Evolutionary conservation across 2,888 invertebrate genomes (phyloP).

Genomic region (Meandrusa payeni): DNA sequence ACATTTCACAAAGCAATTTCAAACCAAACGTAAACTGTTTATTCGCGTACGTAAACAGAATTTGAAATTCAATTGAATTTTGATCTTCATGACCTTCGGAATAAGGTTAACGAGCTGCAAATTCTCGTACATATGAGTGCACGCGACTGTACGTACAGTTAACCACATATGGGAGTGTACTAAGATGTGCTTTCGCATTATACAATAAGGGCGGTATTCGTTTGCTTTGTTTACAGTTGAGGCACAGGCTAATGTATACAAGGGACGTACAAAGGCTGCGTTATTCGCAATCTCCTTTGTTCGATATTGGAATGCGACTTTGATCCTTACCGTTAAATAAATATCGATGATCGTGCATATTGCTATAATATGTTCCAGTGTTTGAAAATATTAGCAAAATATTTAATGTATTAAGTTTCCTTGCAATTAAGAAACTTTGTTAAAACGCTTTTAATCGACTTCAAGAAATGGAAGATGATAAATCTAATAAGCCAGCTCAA

Average conservation of each 20-base stretch:
- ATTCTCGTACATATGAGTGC: neutral
- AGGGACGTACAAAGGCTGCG: constrained; percentile 19
- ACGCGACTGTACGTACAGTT: neutral
- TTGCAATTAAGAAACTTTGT: no score
- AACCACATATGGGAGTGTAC: neutral
- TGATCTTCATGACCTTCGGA: neutral
- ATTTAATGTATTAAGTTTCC: no score
- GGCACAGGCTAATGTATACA: constrained; percentile 16
- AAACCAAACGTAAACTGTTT: constrained; percentile 10
- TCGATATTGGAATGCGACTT: constrained; percentile 14
- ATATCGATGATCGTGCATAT: neutral
- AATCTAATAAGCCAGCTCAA: no score
- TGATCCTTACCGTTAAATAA: constrained; percentile 18
- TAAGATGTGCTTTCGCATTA: neutral
- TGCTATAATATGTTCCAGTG: neutral
- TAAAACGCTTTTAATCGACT: no score
- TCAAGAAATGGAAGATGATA: no score
- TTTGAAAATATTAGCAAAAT: no score
- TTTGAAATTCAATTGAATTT: constrained; percentile 3
- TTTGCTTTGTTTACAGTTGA: neutral
- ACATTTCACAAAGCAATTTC: constrained; percentile 15
- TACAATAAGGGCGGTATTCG: constrained; percentile 9
- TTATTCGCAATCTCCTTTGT: constrained; percentile 22
- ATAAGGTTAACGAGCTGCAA: neutral
- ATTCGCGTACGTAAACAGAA: constrained; percentile 10